phyloP scores from a whole-genome alignment of 1,140 invertebrate genomes.

The Mylabris phalerata region DNA sequence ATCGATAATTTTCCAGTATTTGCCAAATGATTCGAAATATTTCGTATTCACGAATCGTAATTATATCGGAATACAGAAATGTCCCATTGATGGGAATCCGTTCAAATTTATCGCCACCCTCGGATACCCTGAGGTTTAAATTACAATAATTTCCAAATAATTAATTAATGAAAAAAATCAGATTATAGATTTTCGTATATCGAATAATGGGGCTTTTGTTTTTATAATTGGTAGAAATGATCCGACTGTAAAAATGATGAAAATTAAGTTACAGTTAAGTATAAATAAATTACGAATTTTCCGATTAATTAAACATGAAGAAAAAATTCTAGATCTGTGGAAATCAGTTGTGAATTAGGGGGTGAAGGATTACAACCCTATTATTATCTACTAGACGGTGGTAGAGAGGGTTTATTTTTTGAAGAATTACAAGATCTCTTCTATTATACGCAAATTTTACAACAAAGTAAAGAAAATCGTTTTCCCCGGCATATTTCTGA shows the following conservation, averaged over 20 bases:
- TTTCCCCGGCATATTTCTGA: constrained; percentile 50
- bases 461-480: constrained; percentile 59
- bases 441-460: constrained; percentile 65
- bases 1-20: constrained; percentile 24
- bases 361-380: constrained; percentile 51
- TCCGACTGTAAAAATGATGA: constrained; percentile 52
- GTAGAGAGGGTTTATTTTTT: constrained; percentile 55
- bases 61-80: constrained; percentile 59
- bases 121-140: constrained; percentile 55
- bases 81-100: constrained; percentile 67
- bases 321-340: constrained; percentile 44
- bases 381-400: constrained; percentile 51
- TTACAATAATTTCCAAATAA: not conserved
- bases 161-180: constrained; percentile 19
- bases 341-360: constrained; percentile 45
- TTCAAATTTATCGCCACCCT: constrained; percentile 58
- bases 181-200: constrained; percentile 40
- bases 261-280: constrained; percentile 37
- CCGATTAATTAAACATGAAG: too few species aligned
- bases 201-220: constrained; percentile 44
- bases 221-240: constrained; percentile 54
- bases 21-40: constrained; percentile 43
- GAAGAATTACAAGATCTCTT: constrained; percentile 64
- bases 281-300: too few species aligned
- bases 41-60: constrained; percentile 57